Evolutionary conservation across 1,140 invertebrate species (phyloP).

Genomic region (Drosophila melanica): DNA sequence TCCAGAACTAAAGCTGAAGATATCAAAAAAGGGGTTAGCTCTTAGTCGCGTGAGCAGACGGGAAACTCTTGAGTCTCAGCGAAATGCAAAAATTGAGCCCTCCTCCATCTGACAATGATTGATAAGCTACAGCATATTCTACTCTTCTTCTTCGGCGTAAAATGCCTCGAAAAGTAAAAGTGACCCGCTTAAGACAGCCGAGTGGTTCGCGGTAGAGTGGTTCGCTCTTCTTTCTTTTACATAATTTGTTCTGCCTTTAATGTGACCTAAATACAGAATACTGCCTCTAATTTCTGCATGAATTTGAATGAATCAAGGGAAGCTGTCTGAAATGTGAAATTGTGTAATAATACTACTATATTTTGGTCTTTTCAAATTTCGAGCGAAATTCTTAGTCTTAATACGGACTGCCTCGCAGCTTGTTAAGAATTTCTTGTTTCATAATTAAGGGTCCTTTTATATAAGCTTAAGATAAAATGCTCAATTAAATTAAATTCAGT

Average conservation of each 20-base stretch:
- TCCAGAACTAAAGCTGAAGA: slow-evolving; percentile 48
- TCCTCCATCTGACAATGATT: slow-evolving; percentile 74
- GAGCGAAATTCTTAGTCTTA: no score
- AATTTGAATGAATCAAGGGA: background rate
- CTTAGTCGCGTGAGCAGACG: slow-evolving; percentile 26
- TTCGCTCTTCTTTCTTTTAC: background rate
- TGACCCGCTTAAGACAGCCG: slow-evolving; percentile 51
- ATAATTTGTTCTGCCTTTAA: slow-evolving; percentile 28
- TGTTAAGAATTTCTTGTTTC: no score
- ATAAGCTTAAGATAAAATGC: no score
- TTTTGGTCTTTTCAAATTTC: no score
- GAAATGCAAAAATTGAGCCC: slow-evolving; percentile 62
- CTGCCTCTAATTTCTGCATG: background rate
- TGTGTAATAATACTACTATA: no score
- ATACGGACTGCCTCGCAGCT: no score
- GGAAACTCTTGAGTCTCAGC: slow-evolving; percentile 28
- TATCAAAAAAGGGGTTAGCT: slow-evolving; percentile 67
- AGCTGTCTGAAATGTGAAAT: no score
- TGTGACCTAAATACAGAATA: slow-evolving; percentile 14
- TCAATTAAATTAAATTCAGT: no score
- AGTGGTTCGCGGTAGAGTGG: slow-evolving; percentile 6
- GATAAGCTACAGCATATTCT: slow-evolving; percentile 76
- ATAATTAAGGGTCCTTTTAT: no score
- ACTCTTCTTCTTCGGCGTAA: slow-evolving; percentile 68
- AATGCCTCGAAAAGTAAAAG: slow-evolving; percentile 71